Conservation (phyloP, 2,888 invertebrate genomes). For the Hypomecis atomaria region DNA sequence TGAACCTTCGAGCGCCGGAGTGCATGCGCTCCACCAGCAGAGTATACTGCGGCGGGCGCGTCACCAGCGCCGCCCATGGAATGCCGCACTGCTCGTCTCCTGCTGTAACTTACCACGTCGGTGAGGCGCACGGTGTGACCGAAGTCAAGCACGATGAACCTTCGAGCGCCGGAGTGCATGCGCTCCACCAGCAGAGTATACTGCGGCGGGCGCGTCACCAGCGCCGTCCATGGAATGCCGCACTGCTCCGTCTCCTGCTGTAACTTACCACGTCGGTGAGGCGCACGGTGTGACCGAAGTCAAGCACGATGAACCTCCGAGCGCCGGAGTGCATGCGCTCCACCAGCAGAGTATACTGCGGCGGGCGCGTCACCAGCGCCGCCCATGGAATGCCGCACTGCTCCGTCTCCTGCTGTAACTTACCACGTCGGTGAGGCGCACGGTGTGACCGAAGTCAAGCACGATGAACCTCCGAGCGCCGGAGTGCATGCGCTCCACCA, state of each 20-base stretch:
- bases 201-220: constrained; percentile 91
- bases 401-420: constrained; percentile 69
- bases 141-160: constrained; percentile 96
- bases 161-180: constrained; percentile 96
- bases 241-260: constrained; percentile 73
- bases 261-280: constrained; percentile 91
- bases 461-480: constrained; percentile 96
- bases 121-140: constrained; percentile 94
- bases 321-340: constrained; percentile 98
- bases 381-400: constrained; percentile 88
- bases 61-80: constrained; percentile 91
- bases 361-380: constrained; percentile 90
- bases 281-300: constrained; percentile 94
- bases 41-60: constrained; percentile 92
- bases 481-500: constrained; percentile 97
- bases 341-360: constrained; percentile 94
- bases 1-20: constrained; percentile 95
- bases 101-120: constrained; percentile 86
- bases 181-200: constrained; percentile 95
- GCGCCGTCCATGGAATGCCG: constrained; percentile 89
- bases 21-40: constrained; percentile 97
- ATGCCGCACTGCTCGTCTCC: constrained; percentile 80
- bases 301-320: constrained; percentile 95
- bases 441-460: constrained; percentile 94
- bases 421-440: constrained; percentile 93